phyloP scores from a whole-genome alignment of 2,888 invertebrate species.

The Apamea epomidion region DNA sequence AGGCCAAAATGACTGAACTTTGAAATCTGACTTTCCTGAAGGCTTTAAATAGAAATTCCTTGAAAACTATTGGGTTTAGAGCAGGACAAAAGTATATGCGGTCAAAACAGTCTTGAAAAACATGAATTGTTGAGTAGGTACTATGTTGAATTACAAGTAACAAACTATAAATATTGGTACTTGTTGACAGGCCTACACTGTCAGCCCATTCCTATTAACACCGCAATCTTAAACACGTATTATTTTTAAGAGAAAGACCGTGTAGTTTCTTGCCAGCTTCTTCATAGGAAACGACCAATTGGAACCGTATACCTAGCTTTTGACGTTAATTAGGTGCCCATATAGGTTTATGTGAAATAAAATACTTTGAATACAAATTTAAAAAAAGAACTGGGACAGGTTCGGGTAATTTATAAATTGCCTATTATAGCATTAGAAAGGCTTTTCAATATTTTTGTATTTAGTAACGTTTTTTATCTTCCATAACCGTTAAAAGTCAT shows the following conservation, averaged over 20 bases:
- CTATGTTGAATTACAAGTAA: neutral
- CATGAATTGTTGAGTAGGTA: neutral
- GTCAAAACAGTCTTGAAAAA: neutral
- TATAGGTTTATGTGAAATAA: neutral
- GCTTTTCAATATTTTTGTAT: neutral
- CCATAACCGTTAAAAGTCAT: neutral
- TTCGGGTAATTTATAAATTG: neutral
- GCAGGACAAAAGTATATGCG: neutral
- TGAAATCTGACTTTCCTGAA: conserved; percentile 1
- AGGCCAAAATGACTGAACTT: neutral
- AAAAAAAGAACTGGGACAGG: neutral
- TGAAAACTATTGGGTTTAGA: neutral
- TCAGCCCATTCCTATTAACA: neutral
- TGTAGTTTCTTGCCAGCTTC: neutral
- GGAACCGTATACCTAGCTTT: neutral
- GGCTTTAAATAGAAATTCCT: conserved; percentile 2
- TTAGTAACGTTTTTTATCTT: neutral
- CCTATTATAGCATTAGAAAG: too few relatives aligned
- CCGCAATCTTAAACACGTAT: neutral
- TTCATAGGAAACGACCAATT: neutral
- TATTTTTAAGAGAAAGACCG: neutral
- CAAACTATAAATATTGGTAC: neutral
- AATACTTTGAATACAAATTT: neutral
- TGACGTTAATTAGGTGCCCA: too few relatives aligned
- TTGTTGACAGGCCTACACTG: neutral